Base-by-base conservation (phyloP, 2,113 vertebrate species). In the Peromyscus californicus region DNA sequence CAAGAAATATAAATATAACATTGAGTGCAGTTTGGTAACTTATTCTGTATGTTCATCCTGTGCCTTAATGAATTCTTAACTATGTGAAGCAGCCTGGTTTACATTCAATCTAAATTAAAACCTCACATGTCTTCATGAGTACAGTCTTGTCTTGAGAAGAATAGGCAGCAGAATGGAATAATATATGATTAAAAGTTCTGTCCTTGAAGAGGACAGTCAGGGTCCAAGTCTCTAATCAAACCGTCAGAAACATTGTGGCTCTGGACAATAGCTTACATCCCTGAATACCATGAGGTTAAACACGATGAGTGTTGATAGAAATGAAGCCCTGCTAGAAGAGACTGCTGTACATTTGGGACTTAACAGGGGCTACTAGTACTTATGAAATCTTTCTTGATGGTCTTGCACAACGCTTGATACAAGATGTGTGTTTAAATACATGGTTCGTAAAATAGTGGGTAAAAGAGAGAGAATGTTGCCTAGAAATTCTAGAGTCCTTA, bases 101-200 rank as follows among this genome's bases (percentile, higher is more conserved):
- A 88, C 90, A 80, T 79, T 15, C 39, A 45, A 3, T 72, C 45
- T 92, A 88, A 36, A 33, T 93, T 15, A 59, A 90, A 96, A 61
- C 15, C 24, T 89, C 11, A 42, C 2, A 19, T 69, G 0, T 95
- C 63, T 89, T 92, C 36, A 80, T 76, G 29, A 82, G 45, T 5
- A n/a, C 0, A 11, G 39, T 11, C 36, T 93, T 29, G 17, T 72
- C 31, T 29, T 85, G 42, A 85, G 31, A 84, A 31, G 17, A 45
- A 33, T 4, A 65, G 29, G 36, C 39, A 90, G 19, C 80, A 42
- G 10, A 29, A 3, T 19, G 1, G 33, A 80, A 74, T 17, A 48
- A 15, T 22, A 9, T 24, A 11, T 79, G 67, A 92, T 63, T 87
- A 33, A 59, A 70, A 76, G 39, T 57, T 78, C 16, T 42, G 31